Conservation (phyloP, 2,113 vertebrate species). For the Pipa parva region DNA sequence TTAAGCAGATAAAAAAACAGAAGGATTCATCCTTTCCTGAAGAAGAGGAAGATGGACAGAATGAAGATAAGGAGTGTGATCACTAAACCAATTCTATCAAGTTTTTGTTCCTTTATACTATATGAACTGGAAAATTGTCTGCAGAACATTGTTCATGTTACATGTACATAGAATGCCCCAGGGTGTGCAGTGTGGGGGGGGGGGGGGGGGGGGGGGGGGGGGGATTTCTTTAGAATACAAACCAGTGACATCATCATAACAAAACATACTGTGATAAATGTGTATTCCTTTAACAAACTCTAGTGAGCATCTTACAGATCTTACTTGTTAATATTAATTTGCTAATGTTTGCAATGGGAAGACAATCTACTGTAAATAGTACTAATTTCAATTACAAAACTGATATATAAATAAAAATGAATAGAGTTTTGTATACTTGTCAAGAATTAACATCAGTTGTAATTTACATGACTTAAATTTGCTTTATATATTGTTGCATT, state of each 20-base stretch:
- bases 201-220: too few species aligned
- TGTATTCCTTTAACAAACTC: conserved; percentile 44
- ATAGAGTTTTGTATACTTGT: too few species aligned
- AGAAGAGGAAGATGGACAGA: conserved; percentile 63
- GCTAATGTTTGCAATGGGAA: conserved; percentile 46
- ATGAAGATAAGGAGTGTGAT: conserved; percentile 63
- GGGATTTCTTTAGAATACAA: conserved; percentile 38
- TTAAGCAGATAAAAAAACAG: conserved; percentile 72
- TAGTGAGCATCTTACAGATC: conserved; percentile 37
- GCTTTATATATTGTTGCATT: neutral
- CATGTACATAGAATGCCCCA: conserved; percentile 10
- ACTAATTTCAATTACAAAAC: conserved; percentile 48
- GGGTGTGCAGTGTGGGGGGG: conserved; percentile 26
- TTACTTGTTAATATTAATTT: conserved; percentile 50
- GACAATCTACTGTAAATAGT: conserved; percentile 64
- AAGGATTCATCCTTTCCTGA: conserved; percentile 65
- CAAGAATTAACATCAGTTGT: too few species aligned
- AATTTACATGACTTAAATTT: neutral
- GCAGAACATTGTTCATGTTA: conserved; percentile 13
- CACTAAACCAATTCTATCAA: conserved; percentile 48
- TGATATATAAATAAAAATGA: conserved; percentile 57
- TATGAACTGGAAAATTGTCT: conserved; percentile 49
- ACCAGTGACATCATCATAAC: conserved; percentile 28
- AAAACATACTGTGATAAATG: neutral
- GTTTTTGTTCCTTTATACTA: conserved; percentile 19